Percentiles rank a stretch among this genome's conserved stretches.
Conservation (phyloP, 2,888 invertebrate species). For the Sarcophaga carnaria region DNA sequence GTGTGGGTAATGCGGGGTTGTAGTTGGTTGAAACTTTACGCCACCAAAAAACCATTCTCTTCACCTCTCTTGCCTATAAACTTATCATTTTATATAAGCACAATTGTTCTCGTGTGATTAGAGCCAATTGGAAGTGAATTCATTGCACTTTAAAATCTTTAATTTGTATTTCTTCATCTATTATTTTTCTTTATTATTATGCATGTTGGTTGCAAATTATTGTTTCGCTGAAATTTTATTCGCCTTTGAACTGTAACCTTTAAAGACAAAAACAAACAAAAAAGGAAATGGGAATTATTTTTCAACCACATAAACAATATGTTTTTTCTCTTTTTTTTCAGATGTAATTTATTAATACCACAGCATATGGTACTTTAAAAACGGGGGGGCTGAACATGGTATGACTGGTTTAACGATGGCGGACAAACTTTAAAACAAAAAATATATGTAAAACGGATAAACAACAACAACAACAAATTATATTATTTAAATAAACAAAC, state of each 20-base stretch:
- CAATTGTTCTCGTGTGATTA: too few species aligned
- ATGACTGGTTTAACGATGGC: constrained; percentile 68
- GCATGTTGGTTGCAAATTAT: constrained; percentile 4
- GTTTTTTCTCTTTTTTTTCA: constrained; percentile 67
- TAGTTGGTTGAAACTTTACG: too few species aligned
- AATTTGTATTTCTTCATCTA: too few species aligned
- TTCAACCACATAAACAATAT: constrained; percentile 34
- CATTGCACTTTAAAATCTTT: too few species aligned
- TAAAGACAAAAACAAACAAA: constrained; percentile 7
- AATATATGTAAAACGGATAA: constrained; percentile 23
- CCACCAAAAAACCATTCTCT: too few species aligned
- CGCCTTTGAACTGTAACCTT: constrained; percentile 29
- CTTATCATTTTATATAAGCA: too few species aligned
- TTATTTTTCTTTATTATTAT: not conserved
- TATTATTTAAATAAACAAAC: constrained; percentile 43
- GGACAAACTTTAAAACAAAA: constrained; percentile 47
- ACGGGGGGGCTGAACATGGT: constrained; percentile 59
- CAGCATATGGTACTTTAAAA: constrained; percentile 74
- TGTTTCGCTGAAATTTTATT: not conserved
- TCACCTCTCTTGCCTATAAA: too few species aligned
- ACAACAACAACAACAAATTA: constrained; percentile 51
- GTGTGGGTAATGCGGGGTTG: too few species aligned
- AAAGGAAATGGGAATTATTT: not conserved
- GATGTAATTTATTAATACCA: constrained; percentile 77
- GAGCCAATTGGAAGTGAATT: too few species aligned